These are phyloP conservation scores for Mesoligia furuncula DNA, from an alignment of 2,888 invertebrate genomes.

Conservation along the genomic window DNA sequence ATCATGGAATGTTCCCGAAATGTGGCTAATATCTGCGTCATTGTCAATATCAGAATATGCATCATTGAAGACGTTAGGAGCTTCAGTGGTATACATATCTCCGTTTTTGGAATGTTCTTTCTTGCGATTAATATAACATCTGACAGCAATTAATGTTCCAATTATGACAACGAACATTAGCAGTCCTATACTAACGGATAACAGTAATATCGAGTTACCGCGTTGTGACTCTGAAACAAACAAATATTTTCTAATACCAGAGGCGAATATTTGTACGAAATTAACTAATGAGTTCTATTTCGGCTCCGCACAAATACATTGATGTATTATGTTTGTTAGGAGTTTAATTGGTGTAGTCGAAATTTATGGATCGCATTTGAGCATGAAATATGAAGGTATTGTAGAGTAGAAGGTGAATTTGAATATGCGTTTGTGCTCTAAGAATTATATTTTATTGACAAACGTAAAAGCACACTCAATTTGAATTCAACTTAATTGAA, in stretches of 20 bases:
- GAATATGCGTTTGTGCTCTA: background rate
- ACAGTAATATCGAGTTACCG: constrained; percentile 65
- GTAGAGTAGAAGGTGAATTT: background rate
- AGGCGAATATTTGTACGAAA: constrained; percentile 45
- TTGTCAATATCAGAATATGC: constrained; percentile 86
- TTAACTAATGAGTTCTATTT: constrained; percentile 55
- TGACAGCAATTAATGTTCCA: constrained; percentile 71
- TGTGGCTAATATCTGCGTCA: constrained; percentile 85
- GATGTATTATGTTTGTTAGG: constrained; percentile 53
- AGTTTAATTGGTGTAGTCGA: constrained; percentile 46
- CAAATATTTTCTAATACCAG: constrained; percentile 48
- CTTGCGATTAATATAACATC: constrained; percentile 77
- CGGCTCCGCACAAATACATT: constrained; percentile 41
- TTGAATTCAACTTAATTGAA: background rate
- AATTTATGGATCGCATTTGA: constrained; percentile 37
- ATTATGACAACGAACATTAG: constrained; percentile 72
- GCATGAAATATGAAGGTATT: constrained; percentile 18
- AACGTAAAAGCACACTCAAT: background rate
- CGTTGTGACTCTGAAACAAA: constrained; percentile 71
- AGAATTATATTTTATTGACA: background rate
- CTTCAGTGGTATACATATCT: constrained; percentile 86
- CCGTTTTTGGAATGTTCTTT: constrained; percentile 81
- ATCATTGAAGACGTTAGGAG: constrained; percentile 86
- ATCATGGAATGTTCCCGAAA: constrained; percentile 87
- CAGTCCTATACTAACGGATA: constrained; percentile 76